Conservation (phyloP, 2,797 vertebrate genomes). For the Myotis findleyi region DNA sequence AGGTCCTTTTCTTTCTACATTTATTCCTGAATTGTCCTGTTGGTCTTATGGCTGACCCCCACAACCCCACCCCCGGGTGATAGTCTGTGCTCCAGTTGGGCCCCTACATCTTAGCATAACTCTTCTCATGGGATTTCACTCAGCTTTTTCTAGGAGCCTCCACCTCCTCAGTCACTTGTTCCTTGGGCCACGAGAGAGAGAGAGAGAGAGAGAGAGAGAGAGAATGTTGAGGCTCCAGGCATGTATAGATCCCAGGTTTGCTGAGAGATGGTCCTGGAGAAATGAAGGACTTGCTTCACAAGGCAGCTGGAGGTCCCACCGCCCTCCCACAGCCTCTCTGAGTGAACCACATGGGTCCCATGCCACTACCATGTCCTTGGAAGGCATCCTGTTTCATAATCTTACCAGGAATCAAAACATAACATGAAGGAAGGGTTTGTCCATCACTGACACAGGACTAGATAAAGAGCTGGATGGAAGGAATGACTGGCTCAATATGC, state of each 20-base stretch:
- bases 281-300: neutral
- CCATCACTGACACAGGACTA: neutral
- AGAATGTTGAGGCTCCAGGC: neutral
- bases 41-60: neutral
- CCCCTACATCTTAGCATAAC: neutral
- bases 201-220: neutral
- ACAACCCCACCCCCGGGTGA: neutral
- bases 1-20: neutral
- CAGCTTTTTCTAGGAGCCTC: neutral
- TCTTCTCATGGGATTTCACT: neutral
- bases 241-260: neutral
- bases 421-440: neutral
- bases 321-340: neutral
- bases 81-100: fast-evolving
- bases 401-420: neutral
- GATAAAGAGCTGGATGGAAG: neutral
- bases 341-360: neutral
- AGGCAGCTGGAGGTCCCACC: neutral
- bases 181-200: neutral
- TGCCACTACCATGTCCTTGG: neutral
- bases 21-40: no score
- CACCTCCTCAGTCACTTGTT: neutral
- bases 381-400: neutral
- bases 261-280: neutral
- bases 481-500: neutral